These are phyloP conservation scores for Morpho deidamia DNA, from an alignment of 2,888 invertebrate species.

Conservation along the genomic window DNA sequence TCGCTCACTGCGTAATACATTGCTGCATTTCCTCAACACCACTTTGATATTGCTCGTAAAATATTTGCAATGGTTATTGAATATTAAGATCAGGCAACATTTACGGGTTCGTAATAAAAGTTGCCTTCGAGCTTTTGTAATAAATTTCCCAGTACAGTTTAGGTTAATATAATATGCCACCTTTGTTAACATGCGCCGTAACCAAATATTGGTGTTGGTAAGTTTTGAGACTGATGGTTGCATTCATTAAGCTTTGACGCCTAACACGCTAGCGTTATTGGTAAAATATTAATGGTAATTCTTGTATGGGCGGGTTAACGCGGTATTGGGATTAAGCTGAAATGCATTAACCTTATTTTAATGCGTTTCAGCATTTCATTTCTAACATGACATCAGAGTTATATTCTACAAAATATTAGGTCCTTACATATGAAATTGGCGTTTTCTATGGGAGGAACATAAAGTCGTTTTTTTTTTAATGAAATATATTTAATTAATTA, in stretches of 20 bases:
- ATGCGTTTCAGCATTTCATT: too few species aligned
- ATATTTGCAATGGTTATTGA: conserved; percentile 18
- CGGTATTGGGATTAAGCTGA: too few species aligned
- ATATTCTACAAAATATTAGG: too few species aligned
- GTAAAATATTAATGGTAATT: not conserved
- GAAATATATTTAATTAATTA: too few species aligned
- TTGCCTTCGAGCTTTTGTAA: conserved; percentile 44
- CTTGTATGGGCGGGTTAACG: too few species aligned
- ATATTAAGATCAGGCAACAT: not conserved
- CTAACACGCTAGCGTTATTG: conserved; percentile 1
- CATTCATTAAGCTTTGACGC: conserved; percentile 40
- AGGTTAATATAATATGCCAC: conserved; percentile 61
- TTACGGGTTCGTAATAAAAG: conserved; percentile 21
- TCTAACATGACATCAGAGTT: too few species aligned
- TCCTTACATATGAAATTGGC: too few species aligned
- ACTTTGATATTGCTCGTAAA: not conserved
- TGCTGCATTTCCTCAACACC: conserved; percentile 11
- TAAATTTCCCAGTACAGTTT: conserved; percentile 58
- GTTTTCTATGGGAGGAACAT: too few species aligned
- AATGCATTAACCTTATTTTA: too few species aligned
- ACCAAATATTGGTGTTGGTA: conserved; percentile 58
- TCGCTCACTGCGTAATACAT: conserved; percentile 14
- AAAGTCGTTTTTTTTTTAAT: too few species aligned
- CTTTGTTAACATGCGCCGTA: conserved; percentile 54
- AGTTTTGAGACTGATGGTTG: conserved; percentile 38